phyloP scores from a whole-genome alignment of 2,797 vertebrate genomes.

The Diglossa cyanea region DNA sequence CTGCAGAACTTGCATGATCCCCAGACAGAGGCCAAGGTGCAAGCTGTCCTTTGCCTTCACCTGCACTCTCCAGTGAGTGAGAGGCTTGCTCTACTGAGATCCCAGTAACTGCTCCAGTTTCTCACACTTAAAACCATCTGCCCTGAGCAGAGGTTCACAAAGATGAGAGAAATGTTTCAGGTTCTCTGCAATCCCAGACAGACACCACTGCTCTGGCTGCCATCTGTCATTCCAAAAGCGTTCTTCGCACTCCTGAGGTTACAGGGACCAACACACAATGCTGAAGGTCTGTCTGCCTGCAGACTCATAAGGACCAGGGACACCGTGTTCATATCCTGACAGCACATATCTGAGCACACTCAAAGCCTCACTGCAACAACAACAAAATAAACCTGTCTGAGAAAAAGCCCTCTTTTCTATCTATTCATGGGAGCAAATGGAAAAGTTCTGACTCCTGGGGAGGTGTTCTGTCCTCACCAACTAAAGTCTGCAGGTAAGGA shows the following conservation, averaged over 20 bases:
- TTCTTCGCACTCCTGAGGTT: neutral
- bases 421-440: neutral
- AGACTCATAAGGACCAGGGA: neutral
- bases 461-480: conserved; percentile 75
- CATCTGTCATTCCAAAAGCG: neutral
- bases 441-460: neutral
- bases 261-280: neutral
- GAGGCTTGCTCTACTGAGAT: neutral
- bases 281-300: neutral
- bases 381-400: neutral
- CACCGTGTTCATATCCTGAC: neutral
- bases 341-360: neutral
- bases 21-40: neutral
- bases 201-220: neutral
- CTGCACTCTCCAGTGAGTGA: neutral
- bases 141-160: neutral
- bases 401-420: neutral
- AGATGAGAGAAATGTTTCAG: neutral
- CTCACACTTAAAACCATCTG: neutral
- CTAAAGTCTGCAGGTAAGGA: conserved; percentile 84
- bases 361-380: neutral
- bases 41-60: neutral
- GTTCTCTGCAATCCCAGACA: neutral
- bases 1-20: neutral
- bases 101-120: neutral